Base-by-base conservation (phyloP, 2,113 vertebrate genomes). In the Hippocampus comes region DNA sequence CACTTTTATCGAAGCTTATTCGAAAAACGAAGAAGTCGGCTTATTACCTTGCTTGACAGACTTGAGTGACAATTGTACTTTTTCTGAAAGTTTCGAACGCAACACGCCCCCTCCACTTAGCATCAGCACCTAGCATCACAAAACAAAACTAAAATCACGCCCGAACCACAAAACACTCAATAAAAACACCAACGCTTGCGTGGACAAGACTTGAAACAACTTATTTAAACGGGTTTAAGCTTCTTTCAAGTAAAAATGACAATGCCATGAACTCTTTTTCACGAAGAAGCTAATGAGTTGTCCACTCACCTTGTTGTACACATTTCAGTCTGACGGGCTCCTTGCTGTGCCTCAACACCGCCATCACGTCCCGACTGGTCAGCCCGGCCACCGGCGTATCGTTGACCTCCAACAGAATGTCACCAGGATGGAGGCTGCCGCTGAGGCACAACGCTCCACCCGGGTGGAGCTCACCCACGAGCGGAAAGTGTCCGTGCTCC, bases 361-460 rank as follows among this genome's bases (percentile, higher is more conserved):
- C 96, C 79, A 96, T 92, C 78, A 98, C 96, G 89, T 98, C 97
- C 90, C 96, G 90, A 87, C 94, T 95, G 87, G 97, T 98, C 74
- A 98, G 95, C 79, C 97, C 96, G 17, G 95, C 95, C 92, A 98
- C 96, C 14, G 97, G 96, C 74, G 95, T 98, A 77, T 98, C 97
- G 84, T 99, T 99, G 85, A 97, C 97, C 92, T 99, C 96, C 92
- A 99, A 90, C 51, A 98, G 92, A 82, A 98, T 93, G 76, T 97
- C 94, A 72, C 94, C 94, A 89, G 91, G 92, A 89, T 88, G 87
- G 80, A 93, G 90, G 85, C 92, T 94, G 75, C 94, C 93, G 89
- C 94, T 92, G 83, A 93, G 94, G 87, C 94, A 93, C 78, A 84
- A 87, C 88, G 94, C 94, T 90, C 90, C 88, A 79, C 91, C 94